Conservation (phyloP, 1,140 invertebrate genomes). For the Cydia fagiglandana region DNA sequence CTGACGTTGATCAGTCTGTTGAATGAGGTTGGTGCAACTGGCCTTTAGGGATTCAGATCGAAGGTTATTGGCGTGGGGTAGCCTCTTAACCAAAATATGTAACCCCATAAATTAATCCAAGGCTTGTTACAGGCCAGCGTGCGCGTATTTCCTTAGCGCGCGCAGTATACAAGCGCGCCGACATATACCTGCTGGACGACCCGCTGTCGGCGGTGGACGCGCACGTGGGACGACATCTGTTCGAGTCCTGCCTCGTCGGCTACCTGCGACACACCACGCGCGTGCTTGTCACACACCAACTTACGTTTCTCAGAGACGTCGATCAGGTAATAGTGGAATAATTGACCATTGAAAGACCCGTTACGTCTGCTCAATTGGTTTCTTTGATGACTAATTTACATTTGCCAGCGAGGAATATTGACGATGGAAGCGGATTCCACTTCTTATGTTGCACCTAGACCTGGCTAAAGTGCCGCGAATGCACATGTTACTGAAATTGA, state of each 20-base stretch:
- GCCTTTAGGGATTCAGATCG: too few relatives aligned
- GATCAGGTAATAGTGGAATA: constrained; percentile 75
- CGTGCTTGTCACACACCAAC: constrained; percentile 92
- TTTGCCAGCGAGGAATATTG: too few relatives aligned
- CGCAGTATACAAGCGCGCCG: constrained; percentile 88
- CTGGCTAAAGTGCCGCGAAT: too few relatives aligned
- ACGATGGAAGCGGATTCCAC: too few relatives aligned
- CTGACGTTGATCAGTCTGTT: too few relatives aligned
- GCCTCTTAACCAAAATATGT: not conserved
- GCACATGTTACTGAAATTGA: too few relatives aligned
- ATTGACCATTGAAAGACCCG: too few relatives aligned
- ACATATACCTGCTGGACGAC: constrained; percentile 92
- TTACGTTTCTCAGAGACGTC: constrained; percentile 90
- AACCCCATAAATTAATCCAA: not conserved
- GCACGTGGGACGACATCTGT: constrained; percentile 84
- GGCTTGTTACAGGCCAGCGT: constrained; percentile 83
- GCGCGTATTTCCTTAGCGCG: constrained; percentile 93
- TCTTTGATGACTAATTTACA: too few relatives aligned
- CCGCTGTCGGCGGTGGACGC: constrained; percentile 89
- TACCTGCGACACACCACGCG: constrained; percentile 85
- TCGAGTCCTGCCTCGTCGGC: constrained; percentile 85
- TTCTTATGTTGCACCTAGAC: too few relatives aligned
- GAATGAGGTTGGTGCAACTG: too few relatives aligned
- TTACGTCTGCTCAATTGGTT: too few relatives aligned
- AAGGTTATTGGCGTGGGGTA: too few relatives aligned